Percentiles rank a stretch among this genome's conserved stretches.
Conservation (phyloP, 2,888 invertebrate species). For the Andrena minutula region DNA sequence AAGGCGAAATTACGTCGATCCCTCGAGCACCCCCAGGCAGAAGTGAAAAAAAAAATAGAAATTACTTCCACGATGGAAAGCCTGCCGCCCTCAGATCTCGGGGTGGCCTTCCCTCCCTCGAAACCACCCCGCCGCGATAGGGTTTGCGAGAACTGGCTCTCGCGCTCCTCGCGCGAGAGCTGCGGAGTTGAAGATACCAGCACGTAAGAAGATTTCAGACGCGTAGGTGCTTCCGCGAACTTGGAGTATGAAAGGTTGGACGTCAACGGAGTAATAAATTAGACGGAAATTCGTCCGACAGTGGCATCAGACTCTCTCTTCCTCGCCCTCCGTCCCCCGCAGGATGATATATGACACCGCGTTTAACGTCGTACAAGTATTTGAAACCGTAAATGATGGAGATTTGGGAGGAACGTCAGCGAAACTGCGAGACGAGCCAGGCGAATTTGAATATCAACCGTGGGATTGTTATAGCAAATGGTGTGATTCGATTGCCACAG, state of each 20-base stretch:
- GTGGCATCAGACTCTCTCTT: conserved; percentile 44
- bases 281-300: conserved; percentile 62
- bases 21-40: conserved; percentile 56
- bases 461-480: background rate
- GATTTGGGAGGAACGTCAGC: background rate
- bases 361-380: conserved; percentile 39
- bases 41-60: conserved; percentile 79
- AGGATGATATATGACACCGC: conserved; percentile 40
- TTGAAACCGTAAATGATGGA: conserved; percentile 44
- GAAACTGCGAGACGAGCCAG: background rate
- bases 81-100: conserved; percentile 12
- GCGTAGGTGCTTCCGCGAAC: conserved; percentile 55
- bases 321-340: background rate
- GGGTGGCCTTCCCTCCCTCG: conserved; percentile 14
- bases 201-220: conserved; percentile 65
- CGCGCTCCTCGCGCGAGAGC: conserved; percentile 38
- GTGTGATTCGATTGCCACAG: background rate
- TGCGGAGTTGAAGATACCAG: conserved; percentile 58
- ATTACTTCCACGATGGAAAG: conserved; percentile 68
- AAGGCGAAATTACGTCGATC: conserved; percentile 78
- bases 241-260: conserved; percentile 56
- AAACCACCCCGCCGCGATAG: background rate
- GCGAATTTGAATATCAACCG: background rate
- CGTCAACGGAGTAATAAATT: conserved; percentile 66
- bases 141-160: conserved; percentile 29